A percentile compares a stretch with the other conserved stretches of the same genome.
Evolutionary conservation across 2,888 invertebrate species (phyloP).

Genomic region (Amorpha juglandis): DNA sequence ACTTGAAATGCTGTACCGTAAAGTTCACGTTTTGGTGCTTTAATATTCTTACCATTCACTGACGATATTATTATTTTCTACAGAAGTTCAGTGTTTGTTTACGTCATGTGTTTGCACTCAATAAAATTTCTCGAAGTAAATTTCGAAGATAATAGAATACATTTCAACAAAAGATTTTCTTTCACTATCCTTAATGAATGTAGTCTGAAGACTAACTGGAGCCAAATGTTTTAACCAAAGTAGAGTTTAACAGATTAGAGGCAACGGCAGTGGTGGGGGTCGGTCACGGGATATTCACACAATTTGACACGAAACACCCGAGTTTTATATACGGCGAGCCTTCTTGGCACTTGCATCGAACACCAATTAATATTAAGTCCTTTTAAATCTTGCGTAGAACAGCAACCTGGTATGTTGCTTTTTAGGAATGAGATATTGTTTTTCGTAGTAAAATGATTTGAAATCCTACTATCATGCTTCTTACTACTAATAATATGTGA

Average conservation of each 20-base stretch:
- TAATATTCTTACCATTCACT: too few species aligned
- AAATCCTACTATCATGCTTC: too few species aligned
- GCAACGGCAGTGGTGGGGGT: neutral
- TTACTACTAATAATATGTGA: too few species aligned
- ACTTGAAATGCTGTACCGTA: too few species aligned
- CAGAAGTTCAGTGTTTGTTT: too few species aligned
- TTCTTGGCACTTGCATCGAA: slow-evolving; percentile 22
- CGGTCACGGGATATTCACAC: slow-evolving; percentile 10
- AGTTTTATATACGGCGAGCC: slow-evolving; percentile 18
- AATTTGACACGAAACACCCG: slow-evolving; percentile 18
- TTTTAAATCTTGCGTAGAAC: slow-evolving; percentile 7
- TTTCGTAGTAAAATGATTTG: neutral
- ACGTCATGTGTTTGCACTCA: too few species aligned
- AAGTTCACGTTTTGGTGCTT: too few species aligned
- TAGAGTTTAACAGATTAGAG: slow-evolving; percentile 8
- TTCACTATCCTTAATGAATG: neutral
- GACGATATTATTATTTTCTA: too few species aligned
- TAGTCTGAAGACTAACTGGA: neutral
- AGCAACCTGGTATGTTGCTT: slow-evolving; percentile 16
- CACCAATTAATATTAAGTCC: slow-evolving; percentile 29
- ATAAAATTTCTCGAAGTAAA: too few species aligned
- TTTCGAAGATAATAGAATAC: too few species aligned
- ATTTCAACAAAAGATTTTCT: too few species aligned
- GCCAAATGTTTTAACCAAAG: slow-evolving; percentile 19
- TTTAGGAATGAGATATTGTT: neutral